Conservation (phyloP, 1,140 invertebrate genomes). For the Agrypnia vestita region DNA sequence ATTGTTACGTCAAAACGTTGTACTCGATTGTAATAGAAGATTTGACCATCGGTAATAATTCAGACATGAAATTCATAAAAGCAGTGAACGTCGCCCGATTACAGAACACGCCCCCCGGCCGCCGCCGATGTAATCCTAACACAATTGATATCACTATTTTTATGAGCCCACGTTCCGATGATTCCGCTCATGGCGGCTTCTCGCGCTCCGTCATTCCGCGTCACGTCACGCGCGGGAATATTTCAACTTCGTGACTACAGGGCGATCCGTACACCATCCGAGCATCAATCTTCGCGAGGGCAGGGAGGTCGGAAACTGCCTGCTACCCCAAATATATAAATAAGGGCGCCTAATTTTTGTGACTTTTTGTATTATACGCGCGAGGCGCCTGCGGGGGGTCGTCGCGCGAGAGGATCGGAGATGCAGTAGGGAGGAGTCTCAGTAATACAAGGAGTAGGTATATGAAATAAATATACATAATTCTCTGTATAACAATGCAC, state of each 20-base stretch:
- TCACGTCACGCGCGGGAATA: slow-evolving; percentile 33
- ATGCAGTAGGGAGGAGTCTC: no score
- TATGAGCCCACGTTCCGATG: slow-evolving; percentile 30
- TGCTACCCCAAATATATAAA: neutral
- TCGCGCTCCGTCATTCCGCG: slow-evolving; percentile 19
- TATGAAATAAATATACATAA: no score
- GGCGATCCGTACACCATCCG: slow-evolving; percentile 11
- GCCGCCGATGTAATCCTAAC: slow-evolving; percentile 4
- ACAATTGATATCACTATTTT: slow-evolving; percentile 36
- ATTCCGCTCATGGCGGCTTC: neutral
- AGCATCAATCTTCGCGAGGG: slow-evolving; percentile 33
- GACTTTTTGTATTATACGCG: neutral
- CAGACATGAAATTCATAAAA: no score
- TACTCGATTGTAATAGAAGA: no score
- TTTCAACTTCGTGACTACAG: slow-evolving; percentile 34
- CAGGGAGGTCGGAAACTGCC: neutral
- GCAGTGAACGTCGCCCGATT: no score
- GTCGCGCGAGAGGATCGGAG: no score
- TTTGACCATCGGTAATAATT: no score
- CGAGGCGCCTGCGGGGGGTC: no score
- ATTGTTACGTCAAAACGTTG: no score
- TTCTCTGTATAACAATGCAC: no score
- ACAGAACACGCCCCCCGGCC: no score
- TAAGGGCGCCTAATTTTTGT: neutral
- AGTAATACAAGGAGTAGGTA: no score